Evolutionary conservation across 1,140 invertebrate genomes (phyloP), one percentile per base, ranked within the genome.

Genomic region (Leptoteleia sp.): DNA sequence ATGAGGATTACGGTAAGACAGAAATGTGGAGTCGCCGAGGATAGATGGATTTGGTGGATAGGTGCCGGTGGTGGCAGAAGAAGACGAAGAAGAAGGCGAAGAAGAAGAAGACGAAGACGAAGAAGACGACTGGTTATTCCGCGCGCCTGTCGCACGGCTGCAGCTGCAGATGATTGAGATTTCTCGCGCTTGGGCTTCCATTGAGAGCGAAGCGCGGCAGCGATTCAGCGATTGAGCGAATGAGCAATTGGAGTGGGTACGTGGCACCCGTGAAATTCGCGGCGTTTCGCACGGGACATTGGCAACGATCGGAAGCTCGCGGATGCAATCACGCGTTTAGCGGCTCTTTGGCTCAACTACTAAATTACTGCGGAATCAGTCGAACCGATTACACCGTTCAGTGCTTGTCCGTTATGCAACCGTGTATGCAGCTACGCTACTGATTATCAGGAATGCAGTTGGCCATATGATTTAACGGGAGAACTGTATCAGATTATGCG

Each of bases 361-460:
- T 80, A 79, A 85, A 83, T 84, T 83, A 81, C 77, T 65, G 57
- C 59, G 52, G 64, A 82, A 81, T 82, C 78, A 77, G 79, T 72
- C 72, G 75, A 82, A 80, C 72, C 77, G 81, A 85, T 85, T 85
- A 83, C 81, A 81, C 83, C 73, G 81, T 80, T 79, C 78, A 79
- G 77, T 76, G 77, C 64, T 73, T 78, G 75, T 76, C 81, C 71
- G 81, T 81, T 84, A 84, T 84, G 64, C 57, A 52, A 65, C 52
- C 67, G 62, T 75, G 73, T 78, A 75, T 62, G 43, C 25, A 55
- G 42, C 42, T 61, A 73, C 67, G 75, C 76, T 76, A 62, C 76
- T 81, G 80, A 81, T 84, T 82, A 81, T 81, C 80, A 80, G 82
- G 62, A 84, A 84, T 82, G 82, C 76, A 80, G 77, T 81, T 70